Evolutionary conservation across 2,888 invertebrate genomes (phyloP), one percentile per base, ranked within the genome.

Genomic region (Morpho achilles): DNA sequence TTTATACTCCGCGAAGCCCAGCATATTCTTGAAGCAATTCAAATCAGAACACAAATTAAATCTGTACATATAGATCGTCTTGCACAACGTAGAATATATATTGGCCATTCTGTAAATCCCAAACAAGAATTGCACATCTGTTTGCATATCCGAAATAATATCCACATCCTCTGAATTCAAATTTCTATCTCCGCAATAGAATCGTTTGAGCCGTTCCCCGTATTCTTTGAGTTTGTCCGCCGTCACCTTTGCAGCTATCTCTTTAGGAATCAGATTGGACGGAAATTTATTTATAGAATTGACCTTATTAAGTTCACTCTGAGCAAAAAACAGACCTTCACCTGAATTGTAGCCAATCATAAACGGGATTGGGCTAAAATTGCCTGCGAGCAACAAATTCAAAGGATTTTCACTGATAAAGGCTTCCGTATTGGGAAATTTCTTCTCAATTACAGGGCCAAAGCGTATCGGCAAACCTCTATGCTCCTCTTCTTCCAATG

Each of bases 391-490:
- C 8, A 80, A 39, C 52, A 71, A 52, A 16, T 76, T 62, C n/a
- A 69, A 43, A 0, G 76, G 74, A 0, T 70, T 63, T 59, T 74
- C 70, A 6, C 63, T 65, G 39, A 80, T 42, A 58, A 79, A 80
- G 0, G 72, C 58, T 59, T 75, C 68, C 1, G 63, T 66, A 51
- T 69, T 55, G 0, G 62, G 49, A 63, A 76, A 76, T 32, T 59
- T 61, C 56, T 74, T 77, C 62, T 82, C 81, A 5, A 78, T 63
- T 7, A 76, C 75, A 0, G 80, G 80, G 8, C 62, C 63, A 59
- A 79, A 79, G 49, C 71, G 69, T 41, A 75, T 64, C 0, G 73
- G 70, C 9, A 79, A 53, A 1, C 72, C 73, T 59, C 72, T 66
- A 3, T 62, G 43, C 50, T 67, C 69, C 53, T 77, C 77, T 7